A percentile compares a stretch with the other conserved stretches of the same genome.
phyloP scores from a whole-genome alignment of 2,888 invertebrate genomes.

The Drosophila buzzatii region DNA sequence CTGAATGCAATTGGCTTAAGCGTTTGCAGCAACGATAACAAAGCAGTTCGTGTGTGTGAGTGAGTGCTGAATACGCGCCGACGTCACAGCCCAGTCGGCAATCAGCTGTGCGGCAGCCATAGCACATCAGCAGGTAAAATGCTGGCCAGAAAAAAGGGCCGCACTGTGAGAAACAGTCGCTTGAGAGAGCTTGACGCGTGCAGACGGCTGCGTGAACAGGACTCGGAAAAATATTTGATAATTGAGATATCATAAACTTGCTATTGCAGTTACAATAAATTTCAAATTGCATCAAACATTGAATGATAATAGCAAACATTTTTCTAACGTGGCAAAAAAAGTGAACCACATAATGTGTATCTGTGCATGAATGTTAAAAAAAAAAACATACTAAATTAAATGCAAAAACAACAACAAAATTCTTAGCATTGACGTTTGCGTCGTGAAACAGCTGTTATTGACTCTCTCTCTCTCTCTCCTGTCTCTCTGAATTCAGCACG shows the following conservation, averaged over 20 bases:
- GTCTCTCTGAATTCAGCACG: constrained; percentile 35
- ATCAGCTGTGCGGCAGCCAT: constrained; percentile 67
- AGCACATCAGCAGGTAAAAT: constrained; percentile 65
- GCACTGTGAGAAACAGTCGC: constrained; percentile 64
- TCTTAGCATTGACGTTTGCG: constrained; percentile 34
- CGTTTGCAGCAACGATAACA: constrained; percentile 57
- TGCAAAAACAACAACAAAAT: constrained; percentile 49
- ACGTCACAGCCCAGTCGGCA: constrained; percentile 61
- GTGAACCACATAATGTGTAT: background rate
- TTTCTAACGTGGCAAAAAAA: constrained; percentile 10
- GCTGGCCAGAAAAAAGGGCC: constrained; percentile 51
- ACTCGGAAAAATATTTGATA: constrained; percentile 15
- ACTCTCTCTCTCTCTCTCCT: constrained; percentile 11
- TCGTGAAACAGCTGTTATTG: constrained; percentile 54
- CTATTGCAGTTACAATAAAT: background rate
- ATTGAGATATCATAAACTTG: constrained; percentile 6
- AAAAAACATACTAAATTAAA: background rate
- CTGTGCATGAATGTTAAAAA: background rate
- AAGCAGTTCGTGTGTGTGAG: constrained; percentile 7
- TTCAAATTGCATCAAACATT: background rate
- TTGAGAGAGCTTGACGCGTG: constrained; percentile 78
- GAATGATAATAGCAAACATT: background rate
- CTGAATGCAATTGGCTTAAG: constrained; percentile 79
- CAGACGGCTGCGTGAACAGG: constrained; percentile 42
- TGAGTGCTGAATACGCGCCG: constrained; percentile 61